These are phyloP conservation scores for Digitonthophagus gazella DNA, from an alignment of 2,888 invertebrate species.

Conservation along the genomic window DNA sequence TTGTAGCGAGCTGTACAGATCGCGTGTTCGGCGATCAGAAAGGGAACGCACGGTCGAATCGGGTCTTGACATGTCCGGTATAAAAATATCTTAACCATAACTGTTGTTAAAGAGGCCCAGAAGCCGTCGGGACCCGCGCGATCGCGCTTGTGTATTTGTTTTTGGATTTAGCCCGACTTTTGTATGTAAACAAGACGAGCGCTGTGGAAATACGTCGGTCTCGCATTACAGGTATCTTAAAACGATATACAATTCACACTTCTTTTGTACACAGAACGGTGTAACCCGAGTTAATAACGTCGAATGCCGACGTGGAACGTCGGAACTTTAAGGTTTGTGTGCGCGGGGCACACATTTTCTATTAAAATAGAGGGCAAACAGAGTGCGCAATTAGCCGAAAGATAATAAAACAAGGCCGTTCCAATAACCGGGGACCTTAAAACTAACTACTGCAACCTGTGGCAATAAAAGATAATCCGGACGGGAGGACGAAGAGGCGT, in stretches of 20 bases:
- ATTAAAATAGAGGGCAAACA: not conserved
- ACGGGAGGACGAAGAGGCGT: not conserved
- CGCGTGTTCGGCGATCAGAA: constrained; percentile 34
- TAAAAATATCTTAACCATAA: constrained; percentile 30
- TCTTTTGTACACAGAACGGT: constrained; percentile 15
- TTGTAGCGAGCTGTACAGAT: constrained; percentile 22
- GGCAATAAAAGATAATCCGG: not conserved
- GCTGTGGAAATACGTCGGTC: constrained; percentile 36
- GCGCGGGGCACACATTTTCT: too few relatives aligned
- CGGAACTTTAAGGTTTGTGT: too few relatives aligned
- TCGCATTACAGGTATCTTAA: constrained; percentile 30
- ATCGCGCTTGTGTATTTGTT: constrained; percentile 33
- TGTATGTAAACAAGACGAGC: constrained; percentile 36
- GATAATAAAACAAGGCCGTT: not conserved
- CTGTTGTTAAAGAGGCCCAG: constrained; percentile 30
- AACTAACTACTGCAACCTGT: not conserved
- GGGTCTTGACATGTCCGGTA: constrained; percentile 20
- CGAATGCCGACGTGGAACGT: not conserved
- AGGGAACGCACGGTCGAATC: constrained; percentile 29
- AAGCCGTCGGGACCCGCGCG: constrained; percentile 20
- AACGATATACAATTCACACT: constrained; percentile 24
- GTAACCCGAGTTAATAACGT: not conserved
- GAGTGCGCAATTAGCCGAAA: not conserved
- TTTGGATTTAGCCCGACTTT: constrained; percentile 25
- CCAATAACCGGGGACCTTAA: not conserved